Percentiles rank a stretch among this genome's conserved stretches.
phyloP scores from a whole-genome alignment of 2,888 invertebrate species.

The Invenusta paracnida region DNA sequence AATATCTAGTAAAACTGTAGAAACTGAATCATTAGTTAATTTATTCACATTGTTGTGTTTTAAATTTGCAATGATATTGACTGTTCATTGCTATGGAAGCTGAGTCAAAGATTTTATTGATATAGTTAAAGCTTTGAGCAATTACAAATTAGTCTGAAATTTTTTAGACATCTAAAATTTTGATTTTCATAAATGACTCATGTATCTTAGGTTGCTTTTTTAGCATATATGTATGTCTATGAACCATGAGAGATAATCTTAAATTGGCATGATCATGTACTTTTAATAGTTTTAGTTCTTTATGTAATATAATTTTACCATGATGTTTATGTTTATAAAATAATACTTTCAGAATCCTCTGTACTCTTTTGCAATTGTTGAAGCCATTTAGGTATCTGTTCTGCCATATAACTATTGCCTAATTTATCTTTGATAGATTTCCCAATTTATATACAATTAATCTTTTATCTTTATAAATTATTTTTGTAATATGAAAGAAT shows the following conservation, averaged over 20 bases:
- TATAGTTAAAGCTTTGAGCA: background rate
- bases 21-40: too few species aligned
- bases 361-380: background rate
- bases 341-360: background rate
- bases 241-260: background rate
- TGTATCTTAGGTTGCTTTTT: background rate
- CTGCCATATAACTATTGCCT: background rate
- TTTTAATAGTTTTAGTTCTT: background rate
- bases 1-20: too few species aligned
- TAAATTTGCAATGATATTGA: background rate
- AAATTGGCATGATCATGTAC: background rate
- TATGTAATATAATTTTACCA: background rate
- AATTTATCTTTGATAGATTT: background rate
- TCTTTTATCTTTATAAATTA: background rate
- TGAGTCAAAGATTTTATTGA: background rate
- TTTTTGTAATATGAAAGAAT: background rate
- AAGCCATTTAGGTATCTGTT: background rate
- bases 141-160: background rate
- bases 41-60: too few species aligned
- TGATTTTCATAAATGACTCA: background rate
- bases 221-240: background rate
- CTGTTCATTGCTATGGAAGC: background rate
- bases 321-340: background rate
- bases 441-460: background rate
- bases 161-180: too few species aligned